Conservation (phyloP, 1,140 invertebrate genomes). For the Orius laevigatus region DNA sequence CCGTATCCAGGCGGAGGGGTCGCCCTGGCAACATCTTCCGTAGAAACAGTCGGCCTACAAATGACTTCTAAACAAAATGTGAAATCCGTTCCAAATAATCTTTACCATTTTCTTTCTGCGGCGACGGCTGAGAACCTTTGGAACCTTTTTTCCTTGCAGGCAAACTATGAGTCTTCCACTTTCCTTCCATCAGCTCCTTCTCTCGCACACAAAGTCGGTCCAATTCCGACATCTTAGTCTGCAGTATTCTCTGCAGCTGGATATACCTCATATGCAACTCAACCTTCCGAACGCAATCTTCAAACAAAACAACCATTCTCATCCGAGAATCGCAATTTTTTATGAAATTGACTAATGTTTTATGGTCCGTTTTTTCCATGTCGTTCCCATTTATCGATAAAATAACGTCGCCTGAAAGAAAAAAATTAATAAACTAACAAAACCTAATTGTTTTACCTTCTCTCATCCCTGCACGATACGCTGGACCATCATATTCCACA, state of each 20-base stretch:
- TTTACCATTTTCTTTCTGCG: slow-evolving; percentile 13
- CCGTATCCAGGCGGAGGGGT: slow-evolving; percentile 27
- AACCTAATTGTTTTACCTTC: slow-evolving; percentile 57
- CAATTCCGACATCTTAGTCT: slow-evolving; percentile 71
- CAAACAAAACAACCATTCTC: slow-evolving; percentile 87
- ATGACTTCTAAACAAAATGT: slow-evolving; percentile 5
- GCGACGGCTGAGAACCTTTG: slow-evolving; percentile 22
- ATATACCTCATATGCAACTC: slow-evolving; percentile 83
- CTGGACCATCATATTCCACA: slow-evolving; percentile 80
- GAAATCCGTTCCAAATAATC: neutral
- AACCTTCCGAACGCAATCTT: slow-evolving; percentile 85
- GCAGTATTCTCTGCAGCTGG: slow-evolving; percentile 65
- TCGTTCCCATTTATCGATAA: slow-evolving; percentile 84
- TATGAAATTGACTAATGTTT: slow-evolving; percentile 77
- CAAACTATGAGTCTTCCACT: slow-evolving; percentile 74
- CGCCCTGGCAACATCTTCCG: slow-evolving; percentile 47
- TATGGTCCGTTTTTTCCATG: slow-evolving; percentile 82
- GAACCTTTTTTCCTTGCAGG: slow-evolving; percentile 56
- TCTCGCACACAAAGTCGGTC: slow-evolving; percentile 68
- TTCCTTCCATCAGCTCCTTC: slow-evolving; percentile 61
- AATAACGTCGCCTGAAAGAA: slow-evolving; percentile 59
- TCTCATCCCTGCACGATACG: slow-evolving; percentile 77
- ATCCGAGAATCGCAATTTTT: slow-evolving; percentile 77
- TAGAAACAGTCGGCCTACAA: slow-evolving; percentile 46
- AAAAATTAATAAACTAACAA: slow-evolving; percentile 2